These are phyloP conservation scores for Antrozous pallidus DNA, from an alignment of 2,797 vertebrate species.

Conservation along the genomic window DNA sequence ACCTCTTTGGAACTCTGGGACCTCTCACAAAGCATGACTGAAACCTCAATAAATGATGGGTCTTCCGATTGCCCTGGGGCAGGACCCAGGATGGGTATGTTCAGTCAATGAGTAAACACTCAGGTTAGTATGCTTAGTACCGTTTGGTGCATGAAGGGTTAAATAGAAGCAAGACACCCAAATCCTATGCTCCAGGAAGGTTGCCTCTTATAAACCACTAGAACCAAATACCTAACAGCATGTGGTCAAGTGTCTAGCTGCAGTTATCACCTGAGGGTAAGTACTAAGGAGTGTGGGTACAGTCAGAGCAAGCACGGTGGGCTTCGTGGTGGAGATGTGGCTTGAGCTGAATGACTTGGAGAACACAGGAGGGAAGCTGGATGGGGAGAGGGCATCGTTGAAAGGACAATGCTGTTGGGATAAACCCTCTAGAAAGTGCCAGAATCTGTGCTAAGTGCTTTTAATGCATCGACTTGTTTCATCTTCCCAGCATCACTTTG, in stretches of 20 bases:
- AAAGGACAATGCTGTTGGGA: not conserved
- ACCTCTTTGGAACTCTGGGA: not conserved
- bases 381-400: not conserved
- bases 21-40: not conserved
- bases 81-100: not conserved
- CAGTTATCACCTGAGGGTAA: not conserved
- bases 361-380: not conserved
- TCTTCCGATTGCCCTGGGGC: not conserved
- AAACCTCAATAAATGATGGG: not conserved
- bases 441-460: not conserved
- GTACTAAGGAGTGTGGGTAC: not conserved
- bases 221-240: not conserved
- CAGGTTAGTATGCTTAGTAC: not conserved
- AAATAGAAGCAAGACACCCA: not conserved
- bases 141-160: not conserved
- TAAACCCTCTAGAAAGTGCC: not conserved
- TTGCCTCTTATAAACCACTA: not conserved
- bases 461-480: not conserved
- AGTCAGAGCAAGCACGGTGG: not conserved
- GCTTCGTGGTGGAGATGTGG: not conserved
- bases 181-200: not conserved
- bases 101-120: not conserved
- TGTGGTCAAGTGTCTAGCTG: not conserved
- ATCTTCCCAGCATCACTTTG: not conserved
- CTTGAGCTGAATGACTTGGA: not conserved